These are phyloP conservation scores for Eristalis intricaria DNA, from an alignment of 2,888 invertebrate species.

Conservation along the genomic window DNA sequence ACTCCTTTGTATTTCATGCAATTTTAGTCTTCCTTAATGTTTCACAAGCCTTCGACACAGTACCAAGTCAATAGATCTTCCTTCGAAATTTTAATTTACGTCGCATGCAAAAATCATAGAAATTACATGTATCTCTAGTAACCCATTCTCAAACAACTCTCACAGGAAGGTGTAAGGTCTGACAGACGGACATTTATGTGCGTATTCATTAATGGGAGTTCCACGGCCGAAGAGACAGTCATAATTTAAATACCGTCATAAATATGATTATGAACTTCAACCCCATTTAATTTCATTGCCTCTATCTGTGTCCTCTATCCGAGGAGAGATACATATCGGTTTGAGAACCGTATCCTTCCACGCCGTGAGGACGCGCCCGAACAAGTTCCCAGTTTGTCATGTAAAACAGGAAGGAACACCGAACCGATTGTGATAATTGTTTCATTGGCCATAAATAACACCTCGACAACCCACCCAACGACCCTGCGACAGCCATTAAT, in stretches of 20 bases:
- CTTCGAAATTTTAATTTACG: background rate
- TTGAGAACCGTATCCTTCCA: conserved; percentile 65
- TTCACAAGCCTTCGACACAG: background rate
- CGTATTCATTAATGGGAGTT: background rate
- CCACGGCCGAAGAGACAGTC: conserved; percentile 29
- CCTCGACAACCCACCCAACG: conserved; percentile 64
- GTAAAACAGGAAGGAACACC: conserved; percentile 67
- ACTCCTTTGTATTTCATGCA: background rate
- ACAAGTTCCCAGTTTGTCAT: conserved; percentile 55
- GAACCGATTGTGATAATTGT: conserved; percentile 71
- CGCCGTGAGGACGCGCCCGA: conserved; percentile 23
- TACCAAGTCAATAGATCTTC: background rate
- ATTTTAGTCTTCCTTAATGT: background rate
- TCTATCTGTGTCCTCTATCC: conserved; percentile 42
- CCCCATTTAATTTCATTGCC: conserved; percentile 64
- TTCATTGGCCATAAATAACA: conserved; percentile 71
- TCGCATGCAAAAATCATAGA: background rate
- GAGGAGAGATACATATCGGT: background rate
- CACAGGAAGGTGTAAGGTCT: background rate
- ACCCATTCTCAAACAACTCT: background rate
- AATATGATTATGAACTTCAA: conserved; percentile 71
- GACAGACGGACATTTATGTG: background rate
- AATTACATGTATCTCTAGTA: background rate
- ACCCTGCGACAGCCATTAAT: conserved; percentile 65
- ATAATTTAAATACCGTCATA: conserved; percentile 63